Conservation (phyloP, 2,888 invertebrate species). For the Cremastinae sp. region DNA sequence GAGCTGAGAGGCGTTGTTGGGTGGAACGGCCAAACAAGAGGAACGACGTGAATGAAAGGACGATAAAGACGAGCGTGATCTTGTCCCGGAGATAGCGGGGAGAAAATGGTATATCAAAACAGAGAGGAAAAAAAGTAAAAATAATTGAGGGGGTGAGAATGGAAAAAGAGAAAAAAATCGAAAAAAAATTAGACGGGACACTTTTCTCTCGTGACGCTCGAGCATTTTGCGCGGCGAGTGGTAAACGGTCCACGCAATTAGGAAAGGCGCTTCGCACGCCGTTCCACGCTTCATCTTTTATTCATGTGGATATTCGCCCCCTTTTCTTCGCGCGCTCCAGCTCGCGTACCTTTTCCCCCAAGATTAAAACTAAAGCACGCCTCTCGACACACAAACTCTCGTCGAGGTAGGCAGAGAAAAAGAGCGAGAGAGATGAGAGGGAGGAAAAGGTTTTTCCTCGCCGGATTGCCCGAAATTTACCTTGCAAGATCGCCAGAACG, state of each 20-base stretch:
- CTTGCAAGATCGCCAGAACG: slow-evolving; percentile 30
- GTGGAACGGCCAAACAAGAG: slow-evolving; percentile 50
- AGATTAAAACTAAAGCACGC: slow-evolving; percentile 77
- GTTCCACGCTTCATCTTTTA: slow-evolving; percentile 76
- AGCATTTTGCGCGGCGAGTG: slow-evolving; percentile 65
- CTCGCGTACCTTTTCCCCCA: slow-evolving; percentile 63
- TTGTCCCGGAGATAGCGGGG: slow-evolving; percentile 36
- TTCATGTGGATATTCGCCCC: slow-evolving; percentile 69
- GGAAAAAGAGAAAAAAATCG: slow-evolving; percentile 33
- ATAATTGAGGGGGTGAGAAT: slow-evolving; percentile 6
- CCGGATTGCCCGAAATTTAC: slow-evolving; percentile 44
- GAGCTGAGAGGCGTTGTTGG: slow-evolving; percentile 50
- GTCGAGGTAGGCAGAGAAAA: slow-evolving; percentile 1
- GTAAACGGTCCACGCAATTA: slow-evolving; percentile 79
- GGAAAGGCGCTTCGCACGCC: slow-evolving; percentile 77
- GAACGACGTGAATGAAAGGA: slow-evolving; percentile 55
- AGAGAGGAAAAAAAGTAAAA: not conserved
- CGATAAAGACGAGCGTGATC: slow-evolving; percentile 53
- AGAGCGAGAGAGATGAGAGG: slow-evolving; percentile 7
- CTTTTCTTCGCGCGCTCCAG: slow-evolving; percentile 50
- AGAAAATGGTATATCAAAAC: slow-evolving; percentile 42
- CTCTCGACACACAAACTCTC: slow-evolving; percentile 57
- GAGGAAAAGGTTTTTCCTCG: slow-evolving; percentile 15
- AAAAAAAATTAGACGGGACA: slow-evolving; percentile 39
- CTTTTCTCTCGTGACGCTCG: slow-evolving; percentile 66